Percentiles rank a stretch among this genome's conserved stretches.
These are phyloP conservation scores for Sterrhoptilus dennistouni DNA, from an alignment of 2,113 vertebrate genomes.

Conservation along the genomic window DNA sequence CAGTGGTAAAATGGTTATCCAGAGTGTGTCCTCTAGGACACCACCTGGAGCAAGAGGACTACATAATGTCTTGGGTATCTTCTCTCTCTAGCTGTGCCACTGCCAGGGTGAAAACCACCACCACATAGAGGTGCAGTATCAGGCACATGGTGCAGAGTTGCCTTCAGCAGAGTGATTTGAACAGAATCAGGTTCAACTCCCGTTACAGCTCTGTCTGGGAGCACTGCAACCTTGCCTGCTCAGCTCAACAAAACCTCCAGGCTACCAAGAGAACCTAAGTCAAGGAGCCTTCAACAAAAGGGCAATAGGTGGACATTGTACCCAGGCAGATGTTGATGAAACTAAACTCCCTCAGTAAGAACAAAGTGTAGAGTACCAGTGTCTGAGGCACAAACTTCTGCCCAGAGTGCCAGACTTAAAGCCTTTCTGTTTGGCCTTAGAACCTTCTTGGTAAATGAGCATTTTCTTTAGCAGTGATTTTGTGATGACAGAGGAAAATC, in stretches of 20 bases:
- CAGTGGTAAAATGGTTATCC: neutral
- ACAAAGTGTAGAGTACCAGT: neutral
- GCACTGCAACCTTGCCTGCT: neutral
- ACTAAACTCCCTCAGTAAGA: neutral
- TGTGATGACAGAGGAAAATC: neutral
- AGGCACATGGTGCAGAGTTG: neutral
- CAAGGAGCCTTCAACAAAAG: neutral
- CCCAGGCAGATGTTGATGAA: neutral
- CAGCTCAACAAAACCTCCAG: neutral
- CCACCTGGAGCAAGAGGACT: neutral
- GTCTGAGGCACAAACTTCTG: neutral
- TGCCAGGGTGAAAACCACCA: neutral
- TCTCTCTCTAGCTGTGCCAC: neutral
- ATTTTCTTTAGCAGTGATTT: neutral
- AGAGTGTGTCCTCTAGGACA: neutral
- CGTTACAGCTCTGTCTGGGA: neutral
- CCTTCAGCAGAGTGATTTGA: neutral
- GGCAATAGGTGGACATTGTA: neutral
- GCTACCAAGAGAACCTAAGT: neutral
- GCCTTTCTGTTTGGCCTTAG: neutral
- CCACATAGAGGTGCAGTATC: neutral
- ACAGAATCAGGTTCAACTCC: neutral
- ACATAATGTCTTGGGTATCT: neutral
- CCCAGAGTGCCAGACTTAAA: neutral
- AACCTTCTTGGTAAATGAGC: neutral